Evolutionary conservation across 2,113 vertebrate genomes (phyloP), one percentile per base, ranked within the genome.

Genomic region (Danionella cerebrum): DNA sequence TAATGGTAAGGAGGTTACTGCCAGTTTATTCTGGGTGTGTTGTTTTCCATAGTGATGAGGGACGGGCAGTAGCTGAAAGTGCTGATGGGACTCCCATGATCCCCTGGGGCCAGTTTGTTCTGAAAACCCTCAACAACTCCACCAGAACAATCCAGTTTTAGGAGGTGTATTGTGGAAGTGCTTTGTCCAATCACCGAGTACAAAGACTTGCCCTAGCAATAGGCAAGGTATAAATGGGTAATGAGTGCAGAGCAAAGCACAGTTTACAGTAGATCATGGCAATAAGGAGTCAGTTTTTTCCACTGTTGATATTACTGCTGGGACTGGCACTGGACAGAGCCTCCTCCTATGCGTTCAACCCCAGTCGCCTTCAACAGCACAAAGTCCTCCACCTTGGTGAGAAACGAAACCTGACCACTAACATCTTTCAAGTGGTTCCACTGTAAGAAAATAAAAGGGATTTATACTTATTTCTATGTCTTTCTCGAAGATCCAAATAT

Each of bases 381-480:
- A 87, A 87, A 80, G 70, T 85, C 51, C 82, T 87, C 21, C 81
- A 76, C 13, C 60, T 84, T 18, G 86, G 84, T 86, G 78, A 87
- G 84, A 51, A 41, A 48, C 16, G 18, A 41, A 54, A 29, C 8
- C 18, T 35, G 8, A 16, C 44, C 9, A 77, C 11, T 22, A 27
- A 33, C 27, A n/a, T 31, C 4, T 39, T 31, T 31, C 31, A 47
- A 5, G 22, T 11, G 44, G n/a, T 42, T 69, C 10, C 16, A 51
- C 52, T 18, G 18, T 45, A 18, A 45, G 18, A 45, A 45, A 21
- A 44, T 29, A 33, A 53, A 53, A 53, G 29, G 51, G 33, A 29
- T 33, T 53, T 53, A 59, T 22, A 29, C 38, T 27, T 41, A 42
- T 41, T 42, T 59, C 38, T 29, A 27, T 44, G 38, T 18, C 29